phyloP scores from a whole-genome alignment of 1,140 invertebrate species.

The Caenorhabditis inopinata region DNA sequence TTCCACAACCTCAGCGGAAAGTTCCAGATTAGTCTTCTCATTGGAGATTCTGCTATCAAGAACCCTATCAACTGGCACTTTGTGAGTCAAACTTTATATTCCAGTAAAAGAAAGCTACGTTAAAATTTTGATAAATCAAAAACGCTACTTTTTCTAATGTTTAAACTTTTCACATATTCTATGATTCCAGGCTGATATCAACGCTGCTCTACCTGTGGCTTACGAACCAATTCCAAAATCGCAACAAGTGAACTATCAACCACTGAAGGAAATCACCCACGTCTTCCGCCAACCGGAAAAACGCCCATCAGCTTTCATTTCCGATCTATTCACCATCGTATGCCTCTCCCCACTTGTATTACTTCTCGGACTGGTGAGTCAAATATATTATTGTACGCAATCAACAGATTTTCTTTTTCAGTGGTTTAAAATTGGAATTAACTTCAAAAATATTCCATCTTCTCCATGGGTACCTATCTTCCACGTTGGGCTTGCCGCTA shows the following conservation, averaged over 20 bases:
- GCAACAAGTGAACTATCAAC: constrained; percentile 55
- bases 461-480: constrained; percentile 80
- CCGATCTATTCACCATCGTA: constrained; percentile 83
- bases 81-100: constrained; percentile 65
- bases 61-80: constrained; percentile 86
- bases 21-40: constrained; percentile 81
- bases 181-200: constrained; percentile 45
- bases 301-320: constrained; percentile 81
- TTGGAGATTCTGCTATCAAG: constrained; percentile 85
- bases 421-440: constrained; percentile 86
- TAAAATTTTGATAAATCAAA: not conserved
- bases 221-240: constrained; percentile 48
- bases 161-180: constrained; percentile 1
- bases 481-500: constrained; percentile 78
- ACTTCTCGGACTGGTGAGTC: constrained; percentile 76
- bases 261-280: constrained; percentile 73
- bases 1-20: constrained; percentile 77
- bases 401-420: constrained; percentile 64
- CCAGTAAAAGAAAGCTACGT: not conserved
- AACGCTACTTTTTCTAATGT: not conserved
- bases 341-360: constrained; percentile 80
- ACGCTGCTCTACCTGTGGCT: constrained; percentile 15
- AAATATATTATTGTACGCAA: constrained; percentile 41
- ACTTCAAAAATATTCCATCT: constrained; percentile 81
- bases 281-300: constrained; percentile 87